phyloP scores from a whole-genome alignment of 2,113 vertebrate species.

The Ivindomyrus marchei region DNA sequence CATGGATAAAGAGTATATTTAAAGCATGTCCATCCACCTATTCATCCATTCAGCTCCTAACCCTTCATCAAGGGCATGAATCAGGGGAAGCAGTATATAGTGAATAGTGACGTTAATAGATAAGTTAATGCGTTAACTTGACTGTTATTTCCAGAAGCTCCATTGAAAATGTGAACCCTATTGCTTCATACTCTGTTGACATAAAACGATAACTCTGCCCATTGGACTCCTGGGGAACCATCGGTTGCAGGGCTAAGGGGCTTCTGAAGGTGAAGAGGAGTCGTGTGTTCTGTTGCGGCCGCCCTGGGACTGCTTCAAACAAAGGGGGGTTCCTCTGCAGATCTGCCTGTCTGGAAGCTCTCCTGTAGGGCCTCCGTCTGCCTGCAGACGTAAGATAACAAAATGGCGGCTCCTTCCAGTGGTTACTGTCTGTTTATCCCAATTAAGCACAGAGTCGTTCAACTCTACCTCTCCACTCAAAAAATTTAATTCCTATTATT shows the following conservation, averaged over 20 bases:
- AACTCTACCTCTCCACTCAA: neutral
- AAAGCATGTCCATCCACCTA: neutral
- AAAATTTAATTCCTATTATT: neutral
- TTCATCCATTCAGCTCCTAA: neutral
- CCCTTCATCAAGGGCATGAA: neutral
- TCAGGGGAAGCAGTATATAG: neutral
- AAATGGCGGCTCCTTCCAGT: neutral
- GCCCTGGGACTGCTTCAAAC: neutral
- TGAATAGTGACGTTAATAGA: neutral
- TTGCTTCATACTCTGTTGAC: neutral
- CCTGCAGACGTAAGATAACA: conserved; percentile 3
- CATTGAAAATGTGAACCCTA: neutral
- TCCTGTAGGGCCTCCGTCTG: neutral
- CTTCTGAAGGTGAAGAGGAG: neutral
- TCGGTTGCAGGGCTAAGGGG: neutral
- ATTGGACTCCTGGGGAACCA: neutral
- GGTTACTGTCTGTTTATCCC: conserved; percentile 11
- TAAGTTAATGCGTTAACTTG: neutral
- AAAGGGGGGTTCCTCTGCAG: neutral
- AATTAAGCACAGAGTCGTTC: neutral
- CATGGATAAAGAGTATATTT: neutral
- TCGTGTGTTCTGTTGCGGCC: neutral
- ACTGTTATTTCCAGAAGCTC: neutral
- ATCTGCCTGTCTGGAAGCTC: neutral
- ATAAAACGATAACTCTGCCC: neutral